phyloP scores from a whole-genome alignment of 2,113 vertebrate species.

The Dromas ardeola region DNA sequence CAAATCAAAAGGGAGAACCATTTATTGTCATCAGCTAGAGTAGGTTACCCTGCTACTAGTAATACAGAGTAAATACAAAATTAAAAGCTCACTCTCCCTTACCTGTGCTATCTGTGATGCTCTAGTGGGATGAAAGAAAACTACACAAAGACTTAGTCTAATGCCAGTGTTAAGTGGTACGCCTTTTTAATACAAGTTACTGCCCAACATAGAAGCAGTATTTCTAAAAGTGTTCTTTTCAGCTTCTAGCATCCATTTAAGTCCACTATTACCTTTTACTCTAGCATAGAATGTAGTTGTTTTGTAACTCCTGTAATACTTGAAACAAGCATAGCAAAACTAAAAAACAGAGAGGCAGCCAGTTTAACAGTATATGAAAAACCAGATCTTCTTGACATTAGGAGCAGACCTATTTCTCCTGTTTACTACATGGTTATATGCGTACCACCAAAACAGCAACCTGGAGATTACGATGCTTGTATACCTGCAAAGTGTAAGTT shows the following conservation, averaged over 20 bases:
- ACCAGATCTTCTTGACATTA: not conserved
- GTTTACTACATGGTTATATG: not conserved
- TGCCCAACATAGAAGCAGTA: not conserved
- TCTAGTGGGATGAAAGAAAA: not conserved
- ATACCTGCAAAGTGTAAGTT: not conserved
- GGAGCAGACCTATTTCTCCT: not conserved
- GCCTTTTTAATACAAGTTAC: not conserved
- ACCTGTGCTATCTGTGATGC: not conserved
- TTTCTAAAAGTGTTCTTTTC: not conserved
- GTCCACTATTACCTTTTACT: not conserved
- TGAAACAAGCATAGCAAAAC: not conserved
- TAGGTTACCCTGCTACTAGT: not conserved
- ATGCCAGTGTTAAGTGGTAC: not conserved
- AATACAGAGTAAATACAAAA: not conserved
- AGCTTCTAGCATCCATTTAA: not conserved
- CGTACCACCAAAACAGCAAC: not conserved
- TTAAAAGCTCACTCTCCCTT: not conserved
- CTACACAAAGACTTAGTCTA: not conserved
- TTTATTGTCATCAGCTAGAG: not conserved
- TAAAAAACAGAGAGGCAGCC: not conserved
- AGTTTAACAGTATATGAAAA: not conserved
- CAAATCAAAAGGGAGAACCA: not conserved
- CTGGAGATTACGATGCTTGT: rapidly evolving
- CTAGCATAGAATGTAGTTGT: not conserved
- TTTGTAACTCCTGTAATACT: not conserved